Evolutionary conservation across 92 coral and sea anemone genomes (phyloP), one percentile per base, ranked within the genome.

Genomic region (Epizoanthus illoricatus): DNA sequence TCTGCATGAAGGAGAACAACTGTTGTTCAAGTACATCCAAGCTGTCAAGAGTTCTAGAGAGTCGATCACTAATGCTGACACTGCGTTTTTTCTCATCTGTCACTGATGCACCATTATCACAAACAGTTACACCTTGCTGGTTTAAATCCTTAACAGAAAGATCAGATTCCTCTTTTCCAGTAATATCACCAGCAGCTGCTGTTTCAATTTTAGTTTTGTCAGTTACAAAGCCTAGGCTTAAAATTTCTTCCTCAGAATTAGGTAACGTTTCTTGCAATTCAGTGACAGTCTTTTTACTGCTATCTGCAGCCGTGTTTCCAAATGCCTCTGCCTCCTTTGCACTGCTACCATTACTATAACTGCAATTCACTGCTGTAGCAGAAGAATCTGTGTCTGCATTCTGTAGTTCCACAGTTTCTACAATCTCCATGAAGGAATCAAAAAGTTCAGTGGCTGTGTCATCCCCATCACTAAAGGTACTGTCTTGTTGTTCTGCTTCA

Each of bases 401-500:
- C 17, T 89, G 92, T 58, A 84, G 80, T 20, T 86, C 80, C 2
- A 80, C 85, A 73, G 86, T 75, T 49, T 86, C 87, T 28, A 92
- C 93, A 88, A 96, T 93, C 79, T 91, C 96, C 96, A 96, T 96
- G 52, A 96, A 93, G 45, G 94, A 86, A 57, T 93, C 86, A 90
- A 91, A 96, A 56, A 96, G 80, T n/a, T 94, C 95, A 43, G 80
- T 73, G 3, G 90, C 87, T 61, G 92, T 81, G 12, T 79, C 84
- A 7, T 85, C 89, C 5, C 69, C 89, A 75, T 79, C 61, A 43
- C 79, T 69, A 5, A 65, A 24, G 20, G 17, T 40, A 8, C 62
- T 63, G 41, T 78, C 71, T 11, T 63, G 43, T 28, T 45, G 67
- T 21, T 78, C 62, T 73, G 7, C 33, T 60, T 65, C 61, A 69